These are phyloP conservation scores for Tetraodon nigroviridis DNA, from an alignment of 2,113 vertebrate species.

Conservation along the genomic window DNA sequence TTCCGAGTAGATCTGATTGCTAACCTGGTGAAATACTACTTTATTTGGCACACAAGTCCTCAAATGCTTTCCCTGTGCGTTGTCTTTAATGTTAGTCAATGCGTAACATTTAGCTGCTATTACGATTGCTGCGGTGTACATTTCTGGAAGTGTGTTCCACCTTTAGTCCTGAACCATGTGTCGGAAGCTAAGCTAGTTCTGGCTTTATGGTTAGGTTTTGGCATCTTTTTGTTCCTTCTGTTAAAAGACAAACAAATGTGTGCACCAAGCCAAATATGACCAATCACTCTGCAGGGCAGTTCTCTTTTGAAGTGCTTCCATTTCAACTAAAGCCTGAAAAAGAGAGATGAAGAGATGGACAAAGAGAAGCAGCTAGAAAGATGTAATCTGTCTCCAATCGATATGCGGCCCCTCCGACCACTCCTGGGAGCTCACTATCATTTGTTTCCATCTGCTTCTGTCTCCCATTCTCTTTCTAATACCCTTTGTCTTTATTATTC, in stretches of 20 bases:
- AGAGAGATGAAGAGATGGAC: slow-evolving; percentile 25
- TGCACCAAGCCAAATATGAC: neutral
- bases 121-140: too few relatives aligned
- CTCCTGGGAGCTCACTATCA: slow-evolving; percentile 64
- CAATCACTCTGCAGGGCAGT: slow-evolving; percentile 19
- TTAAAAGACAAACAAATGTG: too few relatives aligned
- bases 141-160: neutral
- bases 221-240: neutral
- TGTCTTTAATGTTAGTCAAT: too few relatives aligned
- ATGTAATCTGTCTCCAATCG: slow-evolving; percentile 72
- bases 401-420: slow-evolving; percentile 67
- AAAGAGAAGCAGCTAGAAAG: slow-evolving; percentile 35
- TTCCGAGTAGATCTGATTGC: too few relatives aligned
- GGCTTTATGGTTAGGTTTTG: slow-evolving; percentile 5
- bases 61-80: too few relatives aligned
- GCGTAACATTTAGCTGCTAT: too few relatives aligned
- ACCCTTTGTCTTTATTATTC: slow-evolving; percentile 45
- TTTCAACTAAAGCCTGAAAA: slow-evolving; percentile 55
- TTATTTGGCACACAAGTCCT: too few relatives aligned
- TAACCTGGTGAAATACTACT: too few relatives aligned
- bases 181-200: slow-evolving; percentile 12
- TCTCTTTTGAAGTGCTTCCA: slow-evolving; percentile 50
- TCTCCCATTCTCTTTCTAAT: slow-evolving; percentile 28
- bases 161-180: neutral
- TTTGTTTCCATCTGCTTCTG: slow-evolving; percentile 18